Base-by-base conservation (phyloP, 2,797 vertebrate species). In the Cyprinella venusta region DNA sequence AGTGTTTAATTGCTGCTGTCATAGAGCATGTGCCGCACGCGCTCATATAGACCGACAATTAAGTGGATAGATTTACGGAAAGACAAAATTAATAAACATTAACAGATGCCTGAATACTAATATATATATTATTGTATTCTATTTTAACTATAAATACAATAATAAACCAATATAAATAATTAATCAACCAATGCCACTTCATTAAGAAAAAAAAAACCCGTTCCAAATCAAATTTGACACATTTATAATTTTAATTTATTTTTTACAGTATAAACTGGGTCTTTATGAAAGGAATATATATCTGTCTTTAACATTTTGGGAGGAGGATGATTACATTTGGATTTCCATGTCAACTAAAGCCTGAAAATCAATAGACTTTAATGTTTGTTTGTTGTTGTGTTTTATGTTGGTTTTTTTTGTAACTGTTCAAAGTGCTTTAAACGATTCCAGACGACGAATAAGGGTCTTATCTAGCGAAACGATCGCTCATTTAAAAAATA, bases 1-100 rank as follows among this genome's bases (percentile, higher is more conserved):
- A 65, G n/a, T 61, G 75, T 76, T 75, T 76, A 76, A 13, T 8
- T 18, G 19, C 36, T 65, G 19, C 52, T 63, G 79, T 68, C 38
- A 68, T 10, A 61, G 7, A 30, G 18, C 79, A 81, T 50, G 79
- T 81, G 50, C 64, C 2, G 77, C 64, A 38, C 18, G 48, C 24
- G 19, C 45, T 13, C 48, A n/a, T 45, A 70, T 30, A 30, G 4
- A 26, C 24, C 19, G 45, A 72, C 6, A 18, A 5, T 48, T 15
- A 12, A 15, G 13, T 48, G 45, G 13, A 48, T 15, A 16, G 4
- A 48, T 48, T 48, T 16, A 48, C 45, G 13, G 45, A 48, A 6
- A 48, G 15, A 48, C 5, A 0, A 48, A 5, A 48, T 16, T 6
- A 48, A 48, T 48, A 48, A 16, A 48, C 45, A 48, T 48, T 5